Conservation (phyloP, 30 jellyfish, hydroid and myxozoan genomes). For the Turritopsis dohrnii region DNA sequence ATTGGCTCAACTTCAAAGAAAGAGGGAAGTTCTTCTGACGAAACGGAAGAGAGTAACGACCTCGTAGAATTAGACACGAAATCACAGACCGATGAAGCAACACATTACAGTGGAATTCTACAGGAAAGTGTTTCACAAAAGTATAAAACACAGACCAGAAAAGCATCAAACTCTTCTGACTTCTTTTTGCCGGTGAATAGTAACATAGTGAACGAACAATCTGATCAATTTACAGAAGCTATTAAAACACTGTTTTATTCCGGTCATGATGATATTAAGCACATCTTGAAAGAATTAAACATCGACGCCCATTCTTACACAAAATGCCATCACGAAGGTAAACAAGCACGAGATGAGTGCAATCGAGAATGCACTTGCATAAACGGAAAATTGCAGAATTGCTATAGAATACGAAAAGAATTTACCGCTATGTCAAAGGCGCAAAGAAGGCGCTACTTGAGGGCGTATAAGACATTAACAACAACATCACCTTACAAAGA, state of each 20-base stretch:
- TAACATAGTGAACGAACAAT: not conserved
- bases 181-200: not conserved
- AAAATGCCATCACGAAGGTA: constrained; percentile 11
- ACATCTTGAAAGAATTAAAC: not conserved
- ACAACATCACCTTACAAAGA: constrained; percentile 48
- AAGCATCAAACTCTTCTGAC: not conserved
- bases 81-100: not conserved
- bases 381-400: constrained; percentile 48
- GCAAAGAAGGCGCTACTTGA: constrained; percentile 59
- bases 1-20: not conserved
- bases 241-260: constrained; percentile 1
- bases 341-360: constrained; percentile 55
- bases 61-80: not conserved
- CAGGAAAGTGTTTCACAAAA: not conserved
- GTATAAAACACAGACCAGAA: not conserved
- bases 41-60: not conserved
- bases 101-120: not conserved
- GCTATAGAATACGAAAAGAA: constrained; percentile 79
- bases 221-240: not conserved
- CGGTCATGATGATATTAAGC: not conserved
- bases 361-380: constrained; percentile 69
- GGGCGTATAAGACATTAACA: constrained; percentile 61
- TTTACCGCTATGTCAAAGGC: constrained; percentile 76
- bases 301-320: not conserved
- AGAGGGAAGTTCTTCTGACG: not conserved